Percentiles rank a stretch among this genome's conserved stretches.
Conservation (phyloP, 2,797 vertebrate genomes). For the Cetoscarus ocellatus region DNA sequence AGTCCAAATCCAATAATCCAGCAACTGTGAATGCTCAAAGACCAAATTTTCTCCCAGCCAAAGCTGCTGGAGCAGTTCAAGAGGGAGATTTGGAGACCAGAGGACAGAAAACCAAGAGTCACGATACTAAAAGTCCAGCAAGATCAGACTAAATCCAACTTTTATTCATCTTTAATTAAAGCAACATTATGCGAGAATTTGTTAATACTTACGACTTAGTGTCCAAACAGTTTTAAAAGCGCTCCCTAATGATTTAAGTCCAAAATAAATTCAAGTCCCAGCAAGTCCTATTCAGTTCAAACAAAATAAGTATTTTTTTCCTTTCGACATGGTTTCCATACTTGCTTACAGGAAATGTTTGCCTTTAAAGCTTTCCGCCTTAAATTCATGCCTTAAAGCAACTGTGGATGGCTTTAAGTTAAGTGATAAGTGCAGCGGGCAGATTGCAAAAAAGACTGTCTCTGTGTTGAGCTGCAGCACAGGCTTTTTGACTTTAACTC, state of each 20-base stretch:
- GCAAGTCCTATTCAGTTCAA: no score
- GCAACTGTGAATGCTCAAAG: slow-evolving; percentile 35
- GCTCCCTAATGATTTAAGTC: background rate
- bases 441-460: no score
- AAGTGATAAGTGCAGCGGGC: no score
- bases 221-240: background rate
- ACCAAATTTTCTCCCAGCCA: slow-evolving; percentile 26
- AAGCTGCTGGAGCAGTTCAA: slow-evolving; percentile 10
- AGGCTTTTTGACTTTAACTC: no score
- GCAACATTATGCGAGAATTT: background rate
- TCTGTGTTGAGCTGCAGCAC: no score
- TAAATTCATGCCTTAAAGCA: no score
- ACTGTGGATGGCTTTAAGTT: no score
- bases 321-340: no score
- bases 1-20: slow-evolving; percentile 53
- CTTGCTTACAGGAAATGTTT: no score
- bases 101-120: slow-evolving; percentile 9
- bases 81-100: slow-evolving; percentile 5
- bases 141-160: background rate
- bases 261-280: no score
- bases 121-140: background rate
- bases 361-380: no score
- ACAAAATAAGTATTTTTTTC: no score
- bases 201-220: background rate
- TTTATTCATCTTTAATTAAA: background rate